Evolutionary conservation across 2,888 invertebrate genomes (phyloP), one percentile per base, ranked within the genome.

Genomic region (Graphium colonna): DNA sequence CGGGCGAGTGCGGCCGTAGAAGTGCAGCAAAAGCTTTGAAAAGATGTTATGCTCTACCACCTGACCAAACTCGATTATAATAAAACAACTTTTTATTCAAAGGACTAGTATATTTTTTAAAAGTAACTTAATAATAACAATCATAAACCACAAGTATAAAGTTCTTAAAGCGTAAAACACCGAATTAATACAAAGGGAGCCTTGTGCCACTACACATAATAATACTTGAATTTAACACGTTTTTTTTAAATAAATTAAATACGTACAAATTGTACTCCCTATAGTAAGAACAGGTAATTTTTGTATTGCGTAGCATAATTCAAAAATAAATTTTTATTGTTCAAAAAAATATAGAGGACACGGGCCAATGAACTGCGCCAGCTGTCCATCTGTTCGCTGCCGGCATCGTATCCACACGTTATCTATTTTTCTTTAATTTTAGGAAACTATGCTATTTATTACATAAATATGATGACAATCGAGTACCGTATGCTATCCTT

Each of bases 41-140:
- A n/a, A n/a, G n/a, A n/a, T n/a, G n/a, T n/a, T n/a, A n/a, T n/a
- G n/a, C n/a, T n/a, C n/a, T n/a, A n/a, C n/a, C n/a, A n/a, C n/a
- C n/a, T n/a, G n/a, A n/a, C n/a, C n/a, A n/a, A n/a, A n/a, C n/a
- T n/a, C n/a, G n/a, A 21, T 21, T 21, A 21, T 45, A 52, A 54
- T 41, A 43, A 41, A 33, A 47, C 10, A n/a, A 36, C 39, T 44
- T 51, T 56, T 41, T 60, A 59, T 60, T 60, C 47, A 13, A 64
- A 55, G 18, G 65, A 67, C 65, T 64, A 67, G 67, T 67, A 63
- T 65, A 67, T 64, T 67, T 55, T 60, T 52, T 56, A 49, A 48
- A 17, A 48, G 21, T 48, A 43, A 43, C 50, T 44, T 49, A 44
- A 39, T 33, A 51, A 55, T 49, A 58, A 59, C 52, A 57, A 50